phyloP scores from a whole-genome alignment of 2,888 invertebrate genomes.

The Psylliodes chrysocephalus region DNA sequence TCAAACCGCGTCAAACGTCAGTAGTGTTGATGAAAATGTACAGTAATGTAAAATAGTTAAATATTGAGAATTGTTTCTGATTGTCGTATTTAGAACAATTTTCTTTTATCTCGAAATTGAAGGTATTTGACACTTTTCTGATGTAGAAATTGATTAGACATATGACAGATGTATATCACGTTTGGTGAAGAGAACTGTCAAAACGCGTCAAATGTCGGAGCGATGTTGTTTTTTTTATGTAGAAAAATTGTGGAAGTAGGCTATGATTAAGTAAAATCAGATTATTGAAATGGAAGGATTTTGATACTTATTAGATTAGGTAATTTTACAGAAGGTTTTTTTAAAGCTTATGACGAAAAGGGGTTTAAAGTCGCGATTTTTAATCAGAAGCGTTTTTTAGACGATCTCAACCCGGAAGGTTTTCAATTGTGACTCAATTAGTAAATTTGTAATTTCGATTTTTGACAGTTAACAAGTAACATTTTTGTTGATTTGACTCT shows the following conservation, averaged over 20 bases:
- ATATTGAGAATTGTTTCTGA: too few relatives aligned
- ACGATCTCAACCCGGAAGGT: too few relatives aligned
- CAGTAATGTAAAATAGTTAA: too few relatives aligned
- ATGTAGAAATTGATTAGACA: too few relatives aligned
- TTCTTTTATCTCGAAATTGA: too few relatives aligned
- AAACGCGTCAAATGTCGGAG: constrained; percentile 6
- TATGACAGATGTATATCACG: neutral
- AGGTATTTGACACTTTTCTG: too few relatives aligned
- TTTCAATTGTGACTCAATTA: too few relatives aligned
- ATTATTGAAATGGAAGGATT: constrained; percentile 23
- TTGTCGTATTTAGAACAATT: too few relatives aligned
- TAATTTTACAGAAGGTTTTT: constrained; percentile 8
- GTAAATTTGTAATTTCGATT: too few relatives aligned
- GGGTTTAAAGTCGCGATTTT: neutral
- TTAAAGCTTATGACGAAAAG: constrained; percentile 5
- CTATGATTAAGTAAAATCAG: constrained; percentile 7
- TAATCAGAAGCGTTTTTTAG: neutral
- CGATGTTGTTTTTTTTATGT: constrained; percentile 2
- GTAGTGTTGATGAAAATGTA: neutral
- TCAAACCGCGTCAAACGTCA: neutral
- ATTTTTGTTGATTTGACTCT: too few relatives aligned
- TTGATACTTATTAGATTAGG: constrained; percentile 28
- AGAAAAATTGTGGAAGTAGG: constrained; percentile 18
- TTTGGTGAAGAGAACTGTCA: neutral
- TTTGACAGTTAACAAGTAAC: too few relatives aligned